phyloP scores from a whole-genome alignment of 23 tunicate genomes.

The Trididemnum clinides region DNA sequence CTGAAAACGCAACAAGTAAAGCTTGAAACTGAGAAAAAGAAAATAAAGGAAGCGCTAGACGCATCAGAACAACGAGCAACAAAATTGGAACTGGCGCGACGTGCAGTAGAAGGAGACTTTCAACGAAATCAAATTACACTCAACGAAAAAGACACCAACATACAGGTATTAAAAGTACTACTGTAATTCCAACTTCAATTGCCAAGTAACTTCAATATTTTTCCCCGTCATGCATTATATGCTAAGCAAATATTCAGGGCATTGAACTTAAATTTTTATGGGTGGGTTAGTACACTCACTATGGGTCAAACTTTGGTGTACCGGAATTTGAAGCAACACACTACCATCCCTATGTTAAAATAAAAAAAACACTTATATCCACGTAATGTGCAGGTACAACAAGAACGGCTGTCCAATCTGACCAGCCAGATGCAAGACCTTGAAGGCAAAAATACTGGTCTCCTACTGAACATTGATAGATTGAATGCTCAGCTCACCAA shows the following conservation, averaged over 20 bases:
- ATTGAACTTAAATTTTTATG: too few species aligned
- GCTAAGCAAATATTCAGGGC: too few species aligned
- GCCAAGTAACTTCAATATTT: too few species aligned
- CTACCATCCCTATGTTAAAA: too few species aligned
- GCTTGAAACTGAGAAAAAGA: conserved; percentile 71
- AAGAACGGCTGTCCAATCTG: conserved; percentile 70
- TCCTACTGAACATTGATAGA: conserved; percentile 90
- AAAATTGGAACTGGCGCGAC: conserved; percentile 68
- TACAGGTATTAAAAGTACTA: too few species aligned
- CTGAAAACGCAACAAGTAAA: conserved; percentile 76
- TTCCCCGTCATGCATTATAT: too few species aligned
- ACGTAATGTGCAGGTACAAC: conserved; percentile 81
- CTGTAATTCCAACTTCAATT: too few species aligned
- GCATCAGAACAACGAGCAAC: conserved; percentile 87
- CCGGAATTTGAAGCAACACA: too few species aligned
- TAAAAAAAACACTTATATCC: too few species aligned
- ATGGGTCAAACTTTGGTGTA: too few species aligned
- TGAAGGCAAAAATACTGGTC: conserved; percentile 83
- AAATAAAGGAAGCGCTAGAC: conserved; percentile 83
- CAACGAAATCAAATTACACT: conserved; percentile 64
- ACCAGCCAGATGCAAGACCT: conserved; percentile 81
- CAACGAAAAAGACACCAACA: conserved; percentile 80
- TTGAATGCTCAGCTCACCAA: conserved; percentile 82
- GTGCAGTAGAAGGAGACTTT: conserved; percentile 85
- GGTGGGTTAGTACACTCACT: too few species aligned